Evolutionary conservation across 2,113 vertebrate species (phyloP), one percentile per base, ranked within the genome.

Genomic region (Pangasianodon hypophthalmus): DNA sequence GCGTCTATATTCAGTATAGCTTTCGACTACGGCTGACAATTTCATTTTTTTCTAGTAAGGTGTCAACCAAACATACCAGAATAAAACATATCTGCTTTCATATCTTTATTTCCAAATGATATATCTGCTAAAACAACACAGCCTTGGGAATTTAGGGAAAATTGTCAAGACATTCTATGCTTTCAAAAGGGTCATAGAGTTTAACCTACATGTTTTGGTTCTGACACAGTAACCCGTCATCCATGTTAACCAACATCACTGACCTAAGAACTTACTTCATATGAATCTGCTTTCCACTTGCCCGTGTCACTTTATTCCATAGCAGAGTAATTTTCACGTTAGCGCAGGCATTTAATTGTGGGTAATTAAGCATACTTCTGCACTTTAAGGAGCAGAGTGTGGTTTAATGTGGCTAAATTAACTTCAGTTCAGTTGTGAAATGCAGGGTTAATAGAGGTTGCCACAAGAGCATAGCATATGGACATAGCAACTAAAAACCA

Each of bases 281-380:
- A 52, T 77, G 64, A 44, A 79, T 80, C 54, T 94, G 94, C 94
- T 92, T 83, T 93, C 91, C 93, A 92, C 92, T 93, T 95, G 95
- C 95, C 93, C 93, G 93, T 94, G 93, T 94, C 90, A 93, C 80
- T 62, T 88, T 88, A 89, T 95, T 95, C 95, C 95, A 96, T 96
- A 96, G 96, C 94, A 93, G 95, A 95, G 94, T 94, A 93, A 95
- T 96, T 96, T 96, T 96, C 94, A 96, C 93, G 92, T 96, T 96
- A 96, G 95, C 92, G 88, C 93, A 94, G 92, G 91, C 92, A 93
- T 95, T 96, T 96, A 96, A 96, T 96, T 96, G 95, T 92, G 95
- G 94, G 95, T 96, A 96, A 96, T 96, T 96, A 96, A 94, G 95
- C 95, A 93, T 96, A 94, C 90, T 95, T 90, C 73, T 84, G 92